phyloP scores from a whole-genome alignment of 2,113 vertebrate species.

The Cyphomyrus discorhynchus region DNA sequence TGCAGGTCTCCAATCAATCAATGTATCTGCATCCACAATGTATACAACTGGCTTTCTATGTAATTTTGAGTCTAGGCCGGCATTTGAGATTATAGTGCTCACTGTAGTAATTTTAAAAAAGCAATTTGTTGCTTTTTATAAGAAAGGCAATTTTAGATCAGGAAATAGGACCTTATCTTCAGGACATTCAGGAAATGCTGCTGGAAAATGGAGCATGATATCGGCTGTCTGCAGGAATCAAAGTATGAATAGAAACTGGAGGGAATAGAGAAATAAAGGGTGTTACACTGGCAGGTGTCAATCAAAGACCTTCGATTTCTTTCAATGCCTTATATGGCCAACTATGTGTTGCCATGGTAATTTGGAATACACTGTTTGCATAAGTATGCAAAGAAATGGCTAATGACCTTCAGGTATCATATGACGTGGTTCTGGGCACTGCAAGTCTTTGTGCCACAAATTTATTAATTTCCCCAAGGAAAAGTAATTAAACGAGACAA shows the following conservation, averaged over 20 bases:
- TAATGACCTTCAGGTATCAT: background rate
- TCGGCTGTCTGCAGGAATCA: conserved; percentile 1
- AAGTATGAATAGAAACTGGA: background rate
- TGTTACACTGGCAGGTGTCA: conserved; percentile 3
- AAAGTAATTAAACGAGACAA: background rate
- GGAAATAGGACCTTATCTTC: conserved; percentile 8
- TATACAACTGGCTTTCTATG: background rate
- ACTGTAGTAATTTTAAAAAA: conserved; percentile 13
- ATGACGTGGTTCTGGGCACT: too few species aligned
- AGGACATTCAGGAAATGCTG: background rate
- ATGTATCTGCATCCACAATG: background rate
- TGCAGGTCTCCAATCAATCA: background rate
- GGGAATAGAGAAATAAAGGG: background rate
- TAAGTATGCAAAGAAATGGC: background rate
- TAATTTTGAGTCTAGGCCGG: background rate
- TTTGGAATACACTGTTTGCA: background rate
- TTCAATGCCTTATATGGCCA: background rate
- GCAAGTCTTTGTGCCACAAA: background rate
- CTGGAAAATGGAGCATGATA: conserved; percentile 10
- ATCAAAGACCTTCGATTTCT: background rate
- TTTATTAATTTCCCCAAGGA: background rate
- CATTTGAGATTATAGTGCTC: conserved; percentile 11
- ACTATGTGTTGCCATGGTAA: background rate
- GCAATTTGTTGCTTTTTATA: conserved; percentile 16
- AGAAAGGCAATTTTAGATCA: conserved; percentile 17